Evolutionary conservation across 2,888 invertebrate genomes (phyloP).

Genomic region (Volucella inflata): DNA sequence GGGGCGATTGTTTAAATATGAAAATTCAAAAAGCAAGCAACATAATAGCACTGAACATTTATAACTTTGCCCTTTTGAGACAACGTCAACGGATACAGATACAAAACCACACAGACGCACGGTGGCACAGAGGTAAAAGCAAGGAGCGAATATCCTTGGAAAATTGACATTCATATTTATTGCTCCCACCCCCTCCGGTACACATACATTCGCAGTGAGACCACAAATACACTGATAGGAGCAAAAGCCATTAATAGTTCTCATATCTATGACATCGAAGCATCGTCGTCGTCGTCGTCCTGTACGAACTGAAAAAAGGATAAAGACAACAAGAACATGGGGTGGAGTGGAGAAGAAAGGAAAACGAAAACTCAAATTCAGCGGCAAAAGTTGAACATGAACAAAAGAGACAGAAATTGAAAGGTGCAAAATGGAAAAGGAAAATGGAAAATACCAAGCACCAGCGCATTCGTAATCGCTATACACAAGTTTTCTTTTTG

Average conservation of each 20-base stretch:
- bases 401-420: constrained; percentile 57
- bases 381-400: constrained; percentile 56
- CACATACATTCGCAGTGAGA: not conserved
- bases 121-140: not conserved
- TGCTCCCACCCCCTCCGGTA: not conserved
- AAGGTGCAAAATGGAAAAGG: not conserved
- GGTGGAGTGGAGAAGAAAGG: not conserved
- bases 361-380: constrained; percentile 49
- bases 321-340: constrained; percentile 2
- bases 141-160: constrained; percentile 18
- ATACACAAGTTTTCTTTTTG: constrained; percentile 64
- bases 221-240: not conserved
- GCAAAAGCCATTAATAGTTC: constrained; percentile 43
- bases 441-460: constrained; percentile 26
- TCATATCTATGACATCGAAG: constrained; percentile 45
- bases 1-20: constrained; percentile 58
- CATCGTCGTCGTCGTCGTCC: not conserved
- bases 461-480: constrained; percentile 69
- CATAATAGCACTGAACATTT: constrained; percentile 61
- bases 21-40: constrained; percentile 72
- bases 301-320: constrained; percentile 13
- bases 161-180: constrained; percentile 54
- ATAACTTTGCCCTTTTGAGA: constrained; percentile 61
- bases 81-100: constrained; percentile 47
- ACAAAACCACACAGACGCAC: constrained; percentile 49